Percentiles rank a stretch among this genome's conserved stretches.
Conservation (phyloP, 2,888 invertebrate species). For the Drosophila incognita region DNA sequence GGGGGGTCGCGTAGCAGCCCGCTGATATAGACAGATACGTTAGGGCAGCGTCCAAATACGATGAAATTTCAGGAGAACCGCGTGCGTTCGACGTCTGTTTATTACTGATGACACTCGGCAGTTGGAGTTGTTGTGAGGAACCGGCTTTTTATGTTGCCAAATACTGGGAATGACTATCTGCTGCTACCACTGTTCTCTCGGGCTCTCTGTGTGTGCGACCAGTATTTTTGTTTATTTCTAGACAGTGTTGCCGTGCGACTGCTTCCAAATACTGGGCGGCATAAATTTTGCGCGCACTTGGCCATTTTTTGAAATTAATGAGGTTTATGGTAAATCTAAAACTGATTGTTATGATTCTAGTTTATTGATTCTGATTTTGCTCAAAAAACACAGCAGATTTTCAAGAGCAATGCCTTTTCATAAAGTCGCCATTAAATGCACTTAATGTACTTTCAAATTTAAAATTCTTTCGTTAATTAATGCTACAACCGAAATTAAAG, state of each 20-base stretch:
- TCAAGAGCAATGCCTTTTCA: not conserved
- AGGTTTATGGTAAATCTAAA: not conserved
- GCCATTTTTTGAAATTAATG: conserved; percentile 8
- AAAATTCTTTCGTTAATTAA: not conserved
- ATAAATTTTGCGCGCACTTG: conserved; percentile 36
- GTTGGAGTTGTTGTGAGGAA: conserved; percentile 60
- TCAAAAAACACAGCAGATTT: not conserved
- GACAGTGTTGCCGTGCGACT: conserved; percentile 66
- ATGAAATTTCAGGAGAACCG: conserved; percentile 60
- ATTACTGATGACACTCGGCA: conserved; percentile 68
- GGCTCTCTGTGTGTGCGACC: conserved; percentile 21
- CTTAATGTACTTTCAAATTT: not conserved
- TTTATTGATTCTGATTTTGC: not conserved
- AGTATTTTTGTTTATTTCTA: conserved; percentile 42
- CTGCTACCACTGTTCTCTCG: not conserved
- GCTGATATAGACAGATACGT: conserved; percentile 42
- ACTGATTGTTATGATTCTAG: not conserved
- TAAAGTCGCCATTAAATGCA: too few species aligned
- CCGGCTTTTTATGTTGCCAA: conserved; percentile 55
- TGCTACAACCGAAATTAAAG: not conserved
- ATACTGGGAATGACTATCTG: conserved; percentile 49
- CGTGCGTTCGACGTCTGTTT: conserved; percentile 70
- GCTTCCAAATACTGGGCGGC: conserved; percentile 15
- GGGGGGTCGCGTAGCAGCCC: conserved; percentile 24
- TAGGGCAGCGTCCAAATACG: conserved; percentile 10